Evolutionary conservation across 2,888 invertebrate genomes (phyloP), one percentile per base, ranked within the genome.

Genomic region (Mesopsocus fuscifrons): DNA sequence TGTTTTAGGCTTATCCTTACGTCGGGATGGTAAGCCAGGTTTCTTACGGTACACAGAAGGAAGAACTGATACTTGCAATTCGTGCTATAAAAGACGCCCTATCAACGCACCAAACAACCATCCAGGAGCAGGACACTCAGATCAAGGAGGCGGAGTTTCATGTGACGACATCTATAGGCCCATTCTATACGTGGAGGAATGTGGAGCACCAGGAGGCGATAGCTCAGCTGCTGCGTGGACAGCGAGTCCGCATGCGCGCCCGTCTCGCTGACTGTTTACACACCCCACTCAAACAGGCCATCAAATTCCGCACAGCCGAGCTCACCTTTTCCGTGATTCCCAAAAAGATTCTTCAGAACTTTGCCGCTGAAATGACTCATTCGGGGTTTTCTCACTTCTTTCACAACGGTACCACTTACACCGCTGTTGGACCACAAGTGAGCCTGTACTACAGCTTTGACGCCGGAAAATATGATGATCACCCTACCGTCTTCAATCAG

Each of bases 361-460:
- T 38, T 38, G 20, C 9, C 3, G 20, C 20, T 13, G 5, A 5
- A 6, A 38, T 38, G 38, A 38, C 6, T 6, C 38, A 38, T 20
- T 38, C 38, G 5, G 38, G 38, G 5, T 38, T 20, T 38, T 38
- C 38, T 16, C 21, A 38, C 11, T 38, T 18, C 20, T 38, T 20
- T 38, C 20, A 18, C 20, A 15, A 20, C 15, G 38, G 20, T 13
- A 21, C 15, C 6, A 38, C 4, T 38, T 18, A 38, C 11, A 20
- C 20, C 3, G 20, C 20, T 18, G 20, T 17, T 16, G 21, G 38
- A 6, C 20, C 17, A 6, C 6, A 15, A 18, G 20, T 38, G 16
- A 15, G 18, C 3, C 9, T 38, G 20, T 4, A 9, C 3, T 38
- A 18, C 21, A 38, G 38, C 20, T 38, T 3, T 5, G 21, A 20